Percentiles rank a stretch among this genome's conserved stretches.
Evolutionary conservation across 2,797 vertebrate species (phyloP).

Genomic region (Tapirus indicus): DNA sequence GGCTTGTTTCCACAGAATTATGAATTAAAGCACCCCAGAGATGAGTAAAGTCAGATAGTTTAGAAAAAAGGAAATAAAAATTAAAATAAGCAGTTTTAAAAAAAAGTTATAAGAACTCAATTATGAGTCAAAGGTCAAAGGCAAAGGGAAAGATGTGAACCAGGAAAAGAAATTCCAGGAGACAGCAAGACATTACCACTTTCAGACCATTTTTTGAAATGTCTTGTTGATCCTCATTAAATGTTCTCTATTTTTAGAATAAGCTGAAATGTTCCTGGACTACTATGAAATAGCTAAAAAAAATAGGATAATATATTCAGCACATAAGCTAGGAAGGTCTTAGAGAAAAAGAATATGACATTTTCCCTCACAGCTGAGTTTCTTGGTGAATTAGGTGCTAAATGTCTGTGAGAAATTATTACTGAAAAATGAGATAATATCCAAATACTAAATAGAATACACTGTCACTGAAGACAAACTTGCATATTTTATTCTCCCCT

Average conservation of each 20-base stretch:
- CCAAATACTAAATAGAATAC: constrained; percentile 41
- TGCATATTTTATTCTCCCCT: constrained; percentile 68
- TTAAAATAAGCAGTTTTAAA: not conserved
- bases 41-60: not conserved
- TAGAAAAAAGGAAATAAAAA: not conserved
- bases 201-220: constrained; percentile 15
- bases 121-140: not conserved
- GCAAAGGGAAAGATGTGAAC: not conserved
- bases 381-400: constrained; percentile 61
- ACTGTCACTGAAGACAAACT: constrained; percentile 54
- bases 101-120: not conserved
- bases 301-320: constrained; percentile 57
- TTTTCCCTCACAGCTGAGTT: constrained; percentile 55
- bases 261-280: constrained; percentile 19
- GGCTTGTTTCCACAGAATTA: not conserved
- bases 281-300: constrained; percentile 57
- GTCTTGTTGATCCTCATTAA: constrained; percentile 57
- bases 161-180: not conserved
- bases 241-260: constrained; percentile 66
- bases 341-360: constrained; percentile 49
- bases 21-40: not conserved
- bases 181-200: not conserved
- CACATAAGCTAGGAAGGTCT: not conserved
- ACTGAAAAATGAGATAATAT: constrained; percentile 69
- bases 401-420: constrained; percentile 68